Evolutionary conservation across 2,797 vertebrate species (phyloP), one percentile per base, ranked within the genome.

Genomic region (Falco concolor): DNA sequence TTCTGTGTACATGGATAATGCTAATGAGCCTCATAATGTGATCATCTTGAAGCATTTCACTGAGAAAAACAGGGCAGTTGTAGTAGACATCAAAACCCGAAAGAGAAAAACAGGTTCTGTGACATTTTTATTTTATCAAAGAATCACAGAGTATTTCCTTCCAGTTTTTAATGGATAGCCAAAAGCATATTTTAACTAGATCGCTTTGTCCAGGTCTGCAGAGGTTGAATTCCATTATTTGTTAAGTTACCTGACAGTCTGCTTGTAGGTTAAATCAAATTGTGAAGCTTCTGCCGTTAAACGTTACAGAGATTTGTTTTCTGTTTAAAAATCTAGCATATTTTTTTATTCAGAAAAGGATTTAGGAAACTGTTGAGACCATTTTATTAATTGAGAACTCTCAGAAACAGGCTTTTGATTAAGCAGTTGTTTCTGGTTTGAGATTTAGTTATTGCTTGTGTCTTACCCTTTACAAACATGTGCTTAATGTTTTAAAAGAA

Each of bases 1-100:
- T 82, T 99, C 99, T 9, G 98, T 99, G 88, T 99, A 99, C 96
- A 96, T 99, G 59, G 99, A 99, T 97, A 99, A 99, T 20, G 99
- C 99, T 68, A 99, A 99, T 3, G 99, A 99, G 80, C 98, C 98
- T 63, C 99, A 99, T 94, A 98, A 98, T 17, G 99, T 99, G 96
- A 99, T 99, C 97, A 97, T 99, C 96, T 98, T 99, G 91, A 99
- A 99, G 93, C 99, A 99, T 97, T 99, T 99, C 96, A 99, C 99
- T 2, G 99, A 99, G 96, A 99, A 99, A 89, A 99, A 99, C 97
- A 98, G 99, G 19, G 99, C 99, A 9, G 99, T 99, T 22, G 98
- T 99, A 49, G 99, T 99, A 20, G 99, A 99, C 63, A 98, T 99
- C 64, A 99, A 99, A 98, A 99, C 99, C 18, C 98, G 99, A 73